Evolutionary conservation across 2,797 vertebrate genomes (phyloP), one percentile per base, ranked within the genome.

Genomic region (Chaenodraco wilsoni): DNA sequence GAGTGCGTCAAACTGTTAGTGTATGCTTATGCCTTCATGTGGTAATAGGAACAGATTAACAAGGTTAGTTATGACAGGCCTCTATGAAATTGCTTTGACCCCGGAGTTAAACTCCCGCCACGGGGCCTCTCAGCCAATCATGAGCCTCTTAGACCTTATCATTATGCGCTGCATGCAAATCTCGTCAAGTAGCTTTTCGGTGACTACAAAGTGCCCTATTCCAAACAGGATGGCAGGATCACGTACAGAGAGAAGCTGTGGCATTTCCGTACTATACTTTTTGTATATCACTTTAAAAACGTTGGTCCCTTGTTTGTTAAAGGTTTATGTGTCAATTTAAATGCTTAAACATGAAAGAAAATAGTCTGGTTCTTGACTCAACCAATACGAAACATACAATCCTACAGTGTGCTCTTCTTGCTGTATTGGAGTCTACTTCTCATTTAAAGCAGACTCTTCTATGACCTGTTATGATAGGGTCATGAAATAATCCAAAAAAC

Each of bases 31-130:
- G 40, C 46, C 57, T 60, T 78, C 49, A 62, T 74, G 71, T 48
- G 41, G 19, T 87, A 82, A 79, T 79, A 72, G 55, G 58, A 81
- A 78, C 66, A 88, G 81, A 93, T 93, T 90, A 90, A 79, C 76
- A 45, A 68, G 88, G 91, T 91, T 87, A 90, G 59, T 84, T 76
- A 88, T 86, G 78, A 80, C 72, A 79, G 60, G 81, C 65, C 63
- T 54, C 72, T 65, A 33, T 83, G 74, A 90, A 91, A 91, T 90
- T 84, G 68, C 74, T 87, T 83, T 88, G 91, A 91, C 89, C 87
- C 67, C 43, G 3, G 64, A 84, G 78, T 88, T 92, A 72, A 90
- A 84, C 85, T 83, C 81, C 84, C 50, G 62, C 86, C 70, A 61
- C 3, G 10, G 73, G 81, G 83, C 78, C 71, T 73, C 79, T 76